Percentiles rank a stretch among this genome's conserved stretches.
These are phyloP conservation scores for Crematogaster levior DNA, from an alignment of 2,888 invertebrate genomes.

Conservation along the genomic window DNA sequence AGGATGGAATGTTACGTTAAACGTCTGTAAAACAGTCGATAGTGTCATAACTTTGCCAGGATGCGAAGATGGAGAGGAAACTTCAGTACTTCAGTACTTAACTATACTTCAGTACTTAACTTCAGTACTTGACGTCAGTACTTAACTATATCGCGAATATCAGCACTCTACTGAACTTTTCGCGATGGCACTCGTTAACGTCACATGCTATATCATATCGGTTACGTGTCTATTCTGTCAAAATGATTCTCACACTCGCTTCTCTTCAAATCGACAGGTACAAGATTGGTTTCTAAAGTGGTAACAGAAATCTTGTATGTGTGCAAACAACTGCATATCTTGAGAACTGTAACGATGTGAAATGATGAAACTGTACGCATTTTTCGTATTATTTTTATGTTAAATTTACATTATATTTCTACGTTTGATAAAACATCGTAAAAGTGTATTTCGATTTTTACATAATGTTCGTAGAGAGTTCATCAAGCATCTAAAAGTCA, in stretches of 20 bases:
- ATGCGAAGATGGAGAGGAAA: constrained; percentile 30
- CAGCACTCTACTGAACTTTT: constrained; percentile 30
- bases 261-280: constrained; percentile 45
- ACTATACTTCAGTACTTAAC: background rate
- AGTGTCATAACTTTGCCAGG: constrained; percentile 29
- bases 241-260: constrained; percentile 36
- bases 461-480: background rate
- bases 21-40: constrained; percentile 5
- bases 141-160: constrained; percentile 42
- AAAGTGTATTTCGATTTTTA: background rate
- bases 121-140: no score
- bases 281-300: constrained; percentile 43
- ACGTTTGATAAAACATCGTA: background rate
- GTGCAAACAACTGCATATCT: background rate
- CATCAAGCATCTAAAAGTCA: no score
- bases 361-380: no score
- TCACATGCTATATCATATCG: constrained; percentile 64
- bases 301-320: constrained; percentile 28
- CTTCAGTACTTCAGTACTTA: background rate
- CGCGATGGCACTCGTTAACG: constrained; percentile 67
- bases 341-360: background rate
- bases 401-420: background rate
- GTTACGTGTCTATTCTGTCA: constrained; percentile 62
- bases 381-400: background rate
- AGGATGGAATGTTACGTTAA: constrained; percentile 5